Base-by-base conservation (phyloP, 2,113 vertebrate species). In the Myotis lucifugus region DNA sequence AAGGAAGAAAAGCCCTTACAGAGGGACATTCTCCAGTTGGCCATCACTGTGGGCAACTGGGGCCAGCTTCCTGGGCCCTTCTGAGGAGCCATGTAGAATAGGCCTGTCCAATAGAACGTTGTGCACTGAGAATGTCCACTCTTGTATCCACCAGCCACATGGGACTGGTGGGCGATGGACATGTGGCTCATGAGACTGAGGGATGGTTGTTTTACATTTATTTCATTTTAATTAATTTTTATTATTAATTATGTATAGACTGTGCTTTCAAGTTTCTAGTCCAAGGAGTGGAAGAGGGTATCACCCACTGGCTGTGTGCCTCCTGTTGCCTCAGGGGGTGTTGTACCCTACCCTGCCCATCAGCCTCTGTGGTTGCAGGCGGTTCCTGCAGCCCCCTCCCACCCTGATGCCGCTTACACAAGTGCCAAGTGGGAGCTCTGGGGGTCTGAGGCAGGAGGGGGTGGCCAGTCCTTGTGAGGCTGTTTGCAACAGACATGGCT, bases 161-260 rank as follows among this genome's bases (percentile, higher is more conserved):
- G 7, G 40, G 64, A 48, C 64, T 21, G 21, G 48, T 12, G 37
- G 27, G 17, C 5, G 0, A 25, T 37, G 64, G 10, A 81, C 70
- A 88, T 46, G 19, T 72, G 70, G 19, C 40, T 48, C 29, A 0
- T 56, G 81, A 64, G 27, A n/a, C 3, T 23, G 27, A 54, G 29
- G n/a, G n/a, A 72, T 27, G 42, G 32, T 42, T 40, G 32, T 74
- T 59, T 14, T 40, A 46, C 25, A 21, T 84, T 86, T 61, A 32
- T 83, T 64, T 61, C 6, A 61, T 93, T 59, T 34, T 21, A 25
- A 61, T 85, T 79, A 23, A 64, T 67, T 76, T 88, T 70, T 74
- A 61, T 92, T 59, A 32, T 40, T 85, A 50, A 84, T 9, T 29
- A 6, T 4, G 7, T 32, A 2, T 11, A 93, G 29, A 19, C 6